These are phyloP conservation scores for Pseudochirops cupreus DNA, from an alignment of 2,797 vertebrate species.

Conservation along the genomic window DNA sequence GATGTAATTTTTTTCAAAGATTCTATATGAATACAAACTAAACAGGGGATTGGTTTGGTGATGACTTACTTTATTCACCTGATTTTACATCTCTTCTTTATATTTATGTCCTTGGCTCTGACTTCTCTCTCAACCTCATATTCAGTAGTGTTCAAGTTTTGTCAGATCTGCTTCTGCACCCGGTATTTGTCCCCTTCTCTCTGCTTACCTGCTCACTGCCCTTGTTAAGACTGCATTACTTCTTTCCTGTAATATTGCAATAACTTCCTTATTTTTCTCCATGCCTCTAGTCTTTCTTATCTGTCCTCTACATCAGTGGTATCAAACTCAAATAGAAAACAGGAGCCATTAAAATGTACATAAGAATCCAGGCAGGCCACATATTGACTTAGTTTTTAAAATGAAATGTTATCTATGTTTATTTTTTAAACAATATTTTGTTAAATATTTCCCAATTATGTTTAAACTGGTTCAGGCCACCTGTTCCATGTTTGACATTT, in stretches of 20 bases:
- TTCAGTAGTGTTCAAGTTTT: neutral
- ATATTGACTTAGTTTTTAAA: neutral
- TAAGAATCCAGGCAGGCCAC: neutral
- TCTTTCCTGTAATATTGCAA: neutral
- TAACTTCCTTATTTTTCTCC: neutral
- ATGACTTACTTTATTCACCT: neutral
- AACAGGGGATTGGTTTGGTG: neutral
- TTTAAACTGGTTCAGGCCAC: neutral
- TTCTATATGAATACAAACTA: neutral
- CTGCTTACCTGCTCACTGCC: neutral
- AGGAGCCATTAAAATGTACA: neutral
- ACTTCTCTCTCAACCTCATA: neutral
- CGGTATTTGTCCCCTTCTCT: neutral
- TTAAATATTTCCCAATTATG: neutral
- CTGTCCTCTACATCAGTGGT: neutral
- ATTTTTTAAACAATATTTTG: neutral
- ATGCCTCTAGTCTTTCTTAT: neutral
- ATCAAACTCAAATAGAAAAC: neutral
- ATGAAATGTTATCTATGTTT: neutral
- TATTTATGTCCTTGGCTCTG: neutral
- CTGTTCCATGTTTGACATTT: neutral
- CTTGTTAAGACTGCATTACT: neutral
- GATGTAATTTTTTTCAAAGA: neutral
- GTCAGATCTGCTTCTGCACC: neutral
- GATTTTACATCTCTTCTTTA: neutral